Base-by-base conservation (phyloP, 2,888 invertebrate species). In the Petrophora chlorosata region DNA sequence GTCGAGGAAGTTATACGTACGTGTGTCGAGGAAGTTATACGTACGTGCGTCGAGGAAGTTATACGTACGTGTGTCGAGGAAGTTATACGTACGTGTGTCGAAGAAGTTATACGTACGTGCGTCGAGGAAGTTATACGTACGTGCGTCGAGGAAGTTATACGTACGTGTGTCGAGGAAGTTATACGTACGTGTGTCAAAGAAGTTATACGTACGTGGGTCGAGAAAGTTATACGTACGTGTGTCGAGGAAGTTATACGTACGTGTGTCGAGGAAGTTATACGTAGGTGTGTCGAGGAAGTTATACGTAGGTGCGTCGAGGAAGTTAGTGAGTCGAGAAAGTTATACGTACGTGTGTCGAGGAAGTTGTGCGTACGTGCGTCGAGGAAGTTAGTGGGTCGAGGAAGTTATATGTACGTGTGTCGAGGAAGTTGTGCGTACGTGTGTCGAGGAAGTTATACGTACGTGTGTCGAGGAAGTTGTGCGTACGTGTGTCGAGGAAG, bases 1-100 rank as follows among this genome's bases (percentile, higher is more conserved):
- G n/a, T n/a, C n/a, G n/a, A n/a, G n/a, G n/a, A n/a, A n/a, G n/a
- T n/a, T n/a, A n/a, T n/a, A n/a, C n/a, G n/a, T n/a, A n/a, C n/a
- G n/a, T n/a, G n/a, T n/a, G n/a, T n/a, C n/a, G n/a, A n/a, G n/a
- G n/a, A n/a, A n/a, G n/a, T n/a, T n/a, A n/a, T n/a, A n/a, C n/a
- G n/a, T n/a, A n/a, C n/a, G n/a, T n/a, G n/a, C n/a, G n/a, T n/a
- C n/a, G n/a, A n/a, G n/a, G n/a, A n/a, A n/a, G n/a, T n/a, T n/a
- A n/a, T n/a, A 81, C 84, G 77, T 23, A 90, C 89, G 87, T 14
- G 88, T 84, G 49, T 90, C 89, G 17, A 89, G 80, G 54, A 90
- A 89, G 59, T 85, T 85, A 61, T 85, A 85, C 46, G 65, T n/a
- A n/a, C n/a, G n/a, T n/a, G n/a, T 44, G 67, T 85, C 85, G 13